Evolutionary conservation across 2,797 vertebrate species (phyloP).

Genomic region (Harpagifer antarcticus): DNA sequence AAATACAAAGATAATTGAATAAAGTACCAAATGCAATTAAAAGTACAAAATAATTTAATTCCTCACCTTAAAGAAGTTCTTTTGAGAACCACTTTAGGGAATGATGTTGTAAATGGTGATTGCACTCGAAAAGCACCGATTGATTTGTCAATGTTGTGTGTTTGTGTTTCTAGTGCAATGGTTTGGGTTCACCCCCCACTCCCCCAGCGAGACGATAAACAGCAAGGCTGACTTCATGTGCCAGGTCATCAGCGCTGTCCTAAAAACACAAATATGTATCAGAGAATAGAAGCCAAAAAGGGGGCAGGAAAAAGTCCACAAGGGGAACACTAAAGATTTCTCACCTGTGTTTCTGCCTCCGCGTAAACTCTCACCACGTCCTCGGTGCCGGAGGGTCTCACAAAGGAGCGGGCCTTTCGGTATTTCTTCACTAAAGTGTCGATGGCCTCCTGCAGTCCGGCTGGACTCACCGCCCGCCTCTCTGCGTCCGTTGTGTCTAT

Average conservation of each 20-base stretch:
- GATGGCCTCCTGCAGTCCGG: constrained; percentile 91
- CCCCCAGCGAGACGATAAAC: constrained; percentile 92
- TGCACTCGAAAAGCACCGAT: background rate
- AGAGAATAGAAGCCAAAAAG: background rate
- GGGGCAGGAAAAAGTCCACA: background rate
- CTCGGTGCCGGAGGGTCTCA: constrained; percentile 95
- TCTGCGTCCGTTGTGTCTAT: constrained; percentile 94
- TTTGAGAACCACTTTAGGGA: constrained; percentile 10
- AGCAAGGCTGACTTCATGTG: constrained; percentile 91
- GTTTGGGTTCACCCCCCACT: constrained; percentile 88
- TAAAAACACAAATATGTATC: constrained; percentile 68
- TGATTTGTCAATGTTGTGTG: background rate
- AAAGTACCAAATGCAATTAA: constrained; percentile 19
- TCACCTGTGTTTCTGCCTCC: constrained; percentile 95
- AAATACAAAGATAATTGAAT: constrained; percentile 14
- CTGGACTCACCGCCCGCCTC: constrained; percentile 85
- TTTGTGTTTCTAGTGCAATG: constrained; percentile 61
- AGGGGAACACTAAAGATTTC: constrained; percentile 12
- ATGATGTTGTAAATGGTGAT: background rate
- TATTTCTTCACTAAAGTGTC: constrained; percentile 88
- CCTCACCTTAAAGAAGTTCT: background rate
- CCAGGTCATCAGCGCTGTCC: constrained; percentile 91
- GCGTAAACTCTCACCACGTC: constrained; percentile 94
- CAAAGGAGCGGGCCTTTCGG: constrained; percentile 88
- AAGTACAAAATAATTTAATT: constrained; percentile 32